Conservation (phyloP, 2,888 invertebrate genomes). For the Polymixis flavicincta region DNA sequence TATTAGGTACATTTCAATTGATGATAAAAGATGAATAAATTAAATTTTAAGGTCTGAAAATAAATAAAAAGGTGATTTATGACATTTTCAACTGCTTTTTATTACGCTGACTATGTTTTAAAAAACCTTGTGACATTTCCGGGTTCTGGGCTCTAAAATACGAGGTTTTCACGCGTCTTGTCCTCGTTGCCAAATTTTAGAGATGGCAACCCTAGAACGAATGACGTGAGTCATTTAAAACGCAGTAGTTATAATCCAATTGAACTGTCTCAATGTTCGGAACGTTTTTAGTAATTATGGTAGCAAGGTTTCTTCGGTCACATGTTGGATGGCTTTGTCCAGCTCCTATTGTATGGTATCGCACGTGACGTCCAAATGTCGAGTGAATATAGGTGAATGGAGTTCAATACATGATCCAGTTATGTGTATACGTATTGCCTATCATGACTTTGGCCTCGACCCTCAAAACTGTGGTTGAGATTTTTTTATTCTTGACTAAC, state of each 20-base stretch:
- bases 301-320: conserved; percentile 64
- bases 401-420: conserved; percentile 52
- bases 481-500: neutral
- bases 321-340: conserved; percentile 56
- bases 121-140: too few species aligned
- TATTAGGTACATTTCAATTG: too few species aligned
- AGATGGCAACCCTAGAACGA: too few species aligned
- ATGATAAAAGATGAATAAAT: too few species aligned
- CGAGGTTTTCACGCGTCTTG: too few species aligned
- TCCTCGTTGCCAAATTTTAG: too few species aligned
- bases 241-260: conserved; percentile 60
- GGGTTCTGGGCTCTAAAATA: too few species aligned
- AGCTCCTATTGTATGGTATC: conserved; percentile 65
- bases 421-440: conserved; percentile 21
- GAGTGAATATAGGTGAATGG: conserved; percentile 34
- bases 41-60: too few species aligned
- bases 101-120: too few species aligned
- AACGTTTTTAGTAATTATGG: conserved; percentile 56
- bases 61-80: too few species aligned
- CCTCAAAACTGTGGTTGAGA: conserved; percentile 1
- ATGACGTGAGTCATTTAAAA: conserved; percentile 45
- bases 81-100: too few species aligned
- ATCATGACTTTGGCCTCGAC: conserved; percentile 27
- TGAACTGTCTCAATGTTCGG: conserved; percentile 39
- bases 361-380: conserved; percentile 56